phyloP scores from a whole-genome alignment of 1,140 invertebrate species.

The Drosophila teissieri region DNA sequence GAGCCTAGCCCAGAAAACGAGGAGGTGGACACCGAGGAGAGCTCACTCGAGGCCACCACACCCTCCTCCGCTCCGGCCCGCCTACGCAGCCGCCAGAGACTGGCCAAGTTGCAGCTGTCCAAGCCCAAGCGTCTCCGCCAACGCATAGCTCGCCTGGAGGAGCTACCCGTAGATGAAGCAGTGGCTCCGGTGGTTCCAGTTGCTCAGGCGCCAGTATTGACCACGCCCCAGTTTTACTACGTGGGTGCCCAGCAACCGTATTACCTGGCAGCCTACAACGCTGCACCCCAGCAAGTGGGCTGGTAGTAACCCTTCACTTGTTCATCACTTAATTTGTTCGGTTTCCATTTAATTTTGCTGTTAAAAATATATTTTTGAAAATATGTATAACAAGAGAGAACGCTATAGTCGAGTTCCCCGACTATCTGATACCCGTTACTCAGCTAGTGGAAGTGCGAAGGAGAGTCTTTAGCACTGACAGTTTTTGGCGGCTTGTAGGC shows the following conservation, averaged over 20 bases:
- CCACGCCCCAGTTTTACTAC: constrained; percentile 56
- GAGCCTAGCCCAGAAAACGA: constrained; percentile 55
- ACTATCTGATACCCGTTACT: too few species aligned
- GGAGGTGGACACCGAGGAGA: constrained; percentile 65
- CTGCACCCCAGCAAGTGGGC: constrained; percentile 52
- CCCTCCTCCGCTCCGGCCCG: constrained; percentile 43
- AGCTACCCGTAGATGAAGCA: constrained; percentile 46
- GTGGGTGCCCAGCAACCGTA: constrained; percentile 60
- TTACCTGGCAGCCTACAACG: constrained; percentile 50
- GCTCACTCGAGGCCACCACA: constrained; percentile 54
- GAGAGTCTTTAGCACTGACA: too few species aligned
- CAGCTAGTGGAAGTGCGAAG: too few species aligned
- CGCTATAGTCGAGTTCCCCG: too few species aligned
- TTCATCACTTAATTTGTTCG: neutral
- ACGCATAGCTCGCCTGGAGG: constrained; percentile 64
- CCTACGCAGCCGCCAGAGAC: constrained; percentile 54
- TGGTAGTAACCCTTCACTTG: constrained; percentile 56
- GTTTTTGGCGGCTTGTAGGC: too few species aligned
- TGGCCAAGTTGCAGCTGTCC: constrained; percentile 59
- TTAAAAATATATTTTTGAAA: constrained; percentile 11
- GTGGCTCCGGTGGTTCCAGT: constrained; percentile 25
- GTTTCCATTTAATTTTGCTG: constrained; percentile 4
- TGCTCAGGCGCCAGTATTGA: constrained; percentile 4
- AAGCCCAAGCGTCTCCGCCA: constrained; percentile 50
- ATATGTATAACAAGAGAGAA: too few species aligned